Evolutionary conservation across 2,888 invertebrate genomes (phyloP), one percentile per base, ranked within the genome.

Genomic region (Bruchidius siliquastri): DNA sequence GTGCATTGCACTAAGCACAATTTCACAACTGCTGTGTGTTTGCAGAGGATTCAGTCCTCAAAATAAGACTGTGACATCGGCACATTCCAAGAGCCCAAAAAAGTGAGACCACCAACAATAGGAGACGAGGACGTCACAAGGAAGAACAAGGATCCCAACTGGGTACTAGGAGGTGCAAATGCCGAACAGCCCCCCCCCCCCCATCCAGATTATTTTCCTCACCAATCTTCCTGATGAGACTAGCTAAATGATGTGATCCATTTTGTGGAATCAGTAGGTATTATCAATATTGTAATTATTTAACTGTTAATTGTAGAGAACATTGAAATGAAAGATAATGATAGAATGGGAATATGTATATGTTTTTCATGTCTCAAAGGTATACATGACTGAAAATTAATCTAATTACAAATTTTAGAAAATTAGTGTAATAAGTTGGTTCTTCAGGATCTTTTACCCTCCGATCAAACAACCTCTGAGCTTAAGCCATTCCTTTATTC

Each of bases 161-260:
- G 94, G 74, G 89, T n/a, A 80, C 86, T 89, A 86, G 86, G 90
- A 87, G 81, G 91, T 84, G 88, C 88, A 26, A 92, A 95, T 82
- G 93, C 93, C 8, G 98, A 98, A 86, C 98, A 98, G 84, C 99
- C 98, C 73, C n/a, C n/a, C n/a, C n/a, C n/a, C n/a, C n/a, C 99
- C 99, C 2, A 99, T 99, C 89, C 98, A 99, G 90, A 99, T 99
- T 88, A 91, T 99, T 71, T 99, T 99, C 94, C 91, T 99, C 78
- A 99, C 99, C 8, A 99, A 99, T 88, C 89, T 99, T 75, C 99
- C 99, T 0, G 98, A 98, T 86, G 99, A 99, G 85, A 98, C 98
- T 0, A 98, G 96, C 77, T 98, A 99, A 86, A 96, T 98, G 95
- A 99, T 99, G 99, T 91, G 99, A 82, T 97, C 97, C 73, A 98